Evolutionary conservation across 2,888 invertebrate genomes (phyloP).

Genomic region (Eulithis testata): DNA sequence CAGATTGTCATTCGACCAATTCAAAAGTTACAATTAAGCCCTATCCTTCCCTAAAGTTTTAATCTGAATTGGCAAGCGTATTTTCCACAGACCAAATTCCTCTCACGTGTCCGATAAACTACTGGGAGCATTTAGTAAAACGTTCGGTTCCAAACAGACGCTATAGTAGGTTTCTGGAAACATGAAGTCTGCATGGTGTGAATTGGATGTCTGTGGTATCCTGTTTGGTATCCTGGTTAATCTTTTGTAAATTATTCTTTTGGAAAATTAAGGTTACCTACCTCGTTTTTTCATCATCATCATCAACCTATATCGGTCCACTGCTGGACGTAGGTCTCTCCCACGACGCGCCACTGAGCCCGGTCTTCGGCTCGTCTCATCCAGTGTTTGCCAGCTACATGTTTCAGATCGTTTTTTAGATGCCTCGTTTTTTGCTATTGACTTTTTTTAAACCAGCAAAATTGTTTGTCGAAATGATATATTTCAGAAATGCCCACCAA

Average conservation of each 20-base stretch:
- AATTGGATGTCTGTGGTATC: not conserved
- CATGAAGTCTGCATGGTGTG: constrained; percentile 19
- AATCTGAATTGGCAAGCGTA: constrained; percentile 46
- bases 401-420: too few relatives aligned
- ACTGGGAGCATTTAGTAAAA: constrained; percentile 68
- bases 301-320: too few relatives aligned
- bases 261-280: not conserved
- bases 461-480: too few relatives aligned
- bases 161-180: constrained; percentile 34
- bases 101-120: constrained; percentile 77
- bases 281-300: too few relatives aligned
- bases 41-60: constrained; percentile 11
- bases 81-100: constrained; percentile 66
- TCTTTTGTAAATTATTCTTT: not conserved
- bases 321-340: too few relatives aligned
- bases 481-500: too few relatives aligned
- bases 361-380: too few relatives aligned
- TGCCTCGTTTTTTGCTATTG: too few relatives aligned
- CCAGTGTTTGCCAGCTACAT: too few relatives aligned
- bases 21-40: not conserved
- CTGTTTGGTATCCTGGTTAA: not conserved
- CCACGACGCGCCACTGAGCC: too few relatives aligned
- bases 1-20: not conserved
- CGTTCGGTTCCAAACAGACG: constrained; percentile 67
- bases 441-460: too few relatives aligned